Base-by-base conservation (phyloP, 2,113 vertebrate genomes). In the Herpailurus yagouaroundi region DNA sequence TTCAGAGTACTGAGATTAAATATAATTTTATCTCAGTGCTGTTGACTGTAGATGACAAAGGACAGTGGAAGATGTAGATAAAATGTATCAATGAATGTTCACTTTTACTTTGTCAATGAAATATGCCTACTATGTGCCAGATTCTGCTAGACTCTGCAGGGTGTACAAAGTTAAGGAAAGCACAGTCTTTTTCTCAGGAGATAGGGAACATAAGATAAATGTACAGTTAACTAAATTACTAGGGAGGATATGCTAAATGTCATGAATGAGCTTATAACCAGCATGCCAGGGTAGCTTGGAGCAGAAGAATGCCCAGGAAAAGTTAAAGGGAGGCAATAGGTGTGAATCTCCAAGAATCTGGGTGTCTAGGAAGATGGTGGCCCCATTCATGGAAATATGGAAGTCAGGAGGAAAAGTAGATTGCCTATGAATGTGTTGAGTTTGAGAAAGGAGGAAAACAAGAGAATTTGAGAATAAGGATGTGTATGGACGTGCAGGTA, bases 1-100 rank as follows among this genome's bases (percentile, higher is more conserved):
- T 96, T 98, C 87, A 92, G 96, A 96, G 92, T 84, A 52, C 73
- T 95, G 92, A 97, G 36, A 94, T 95, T 95, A 97, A 97, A 31
- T 25, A 69, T 94, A 96, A 86, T 88, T 95, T 48, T 84, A 89
- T 50, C 60, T 97, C 86, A 81, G 86, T 27, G 21, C 52, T 93
- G 84, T 86, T 98, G 94, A 89, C 76, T 82, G 9, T 68, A 81
- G 48, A 83, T 89, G 80, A 97, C 6, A 77, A 95, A 87, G 45
- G 79, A 85, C 77, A 97, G 95, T 66, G 84, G 85, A 73, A 98
- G 76, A 94, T 74, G 21, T n/a, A 41, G 94, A 84, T 96, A 89
- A 92, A 97, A 97, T 45, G n/a, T 50, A 57, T 33, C 77, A 87
- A 80, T 89, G 91, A 97, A 97, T 79, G 1, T 74, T 98, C 98